Evolutionary conservation across 2,888 invertebrate genomes (phyloP), one percentile per base, ranked within the genome.

Genomic region (Metellina segmentata): DNA sequence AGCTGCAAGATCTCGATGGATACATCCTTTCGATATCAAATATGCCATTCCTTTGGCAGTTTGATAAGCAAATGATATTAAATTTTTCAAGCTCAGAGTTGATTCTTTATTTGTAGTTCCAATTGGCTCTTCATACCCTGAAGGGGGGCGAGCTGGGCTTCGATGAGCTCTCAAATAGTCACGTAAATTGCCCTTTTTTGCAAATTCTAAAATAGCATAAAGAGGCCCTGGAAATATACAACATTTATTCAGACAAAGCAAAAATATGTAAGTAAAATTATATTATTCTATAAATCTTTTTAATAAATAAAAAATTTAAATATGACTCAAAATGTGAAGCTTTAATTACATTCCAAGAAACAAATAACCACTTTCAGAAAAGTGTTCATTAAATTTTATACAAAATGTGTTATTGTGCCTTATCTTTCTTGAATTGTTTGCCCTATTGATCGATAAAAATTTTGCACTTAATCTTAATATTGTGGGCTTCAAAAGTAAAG

Each of bases 1-100:
- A 0, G 99, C 99, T 0, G 99, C 99, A 94, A 99, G 96, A 96
- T 99, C 99, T 81, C 99, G 96, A 95, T 99, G 99, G 92, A 99
- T 98, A 94, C 98, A 99, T 96, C 98, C 96, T 95, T 98, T 97
- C 0, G 98, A 98, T 2, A 99, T 98, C 94, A 99, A 96, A 95
- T 99, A 99, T 93, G 99, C 98, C 99, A 99, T 99, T 93, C 99
- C 99, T 89, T 98, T 96, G 0, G 99, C 99, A 4, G 99, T 97
- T 96, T 99, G 99, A 95, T 97, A 98, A 0, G 99, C 98, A 95
- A 99, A 99, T 4, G 98, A 98, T 7, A 99, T 98, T 88, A 99
- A 96, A 95, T 99, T 98, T 95, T 98, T 98, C 94, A 98, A 98
- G 13, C 98, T 98, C 13, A 99, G 96, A 0, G 96, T 96, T 6